A percentile compares a stretch with the other conserved stretches of the same genome.
Evolutionary conservation across 2,797 vertebrate genomes (phyloP).

Genomic region (Onychomys torridus): DNA sequence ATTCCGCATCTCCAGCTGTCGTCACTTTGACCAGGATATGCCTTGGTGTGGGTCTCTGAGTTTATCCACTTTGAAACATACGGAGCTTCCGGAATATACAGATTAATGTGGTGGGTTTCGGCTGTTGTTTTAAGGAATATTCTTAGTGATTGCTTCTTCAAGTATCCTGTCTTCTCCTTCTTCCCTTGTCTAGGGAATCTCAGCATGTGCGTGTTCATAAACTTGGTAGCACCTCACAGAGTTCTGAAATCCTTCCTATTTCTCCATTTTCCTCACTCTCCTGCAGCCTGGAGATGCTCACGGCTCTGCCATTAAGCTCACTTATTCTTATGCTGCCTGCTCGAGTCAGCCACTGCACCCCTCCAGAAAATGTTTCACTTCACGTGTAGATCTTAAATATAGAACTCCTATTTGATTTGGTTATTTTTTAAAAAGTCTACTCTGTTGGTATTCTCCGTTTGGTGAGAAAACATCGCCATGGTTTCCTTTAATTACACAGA

Average conservation of each 20-base stretch:
- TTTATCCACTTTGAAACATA: not conserved
- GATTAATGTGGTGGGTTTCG: not conserved
- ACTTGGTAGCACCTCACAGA: not conserved
- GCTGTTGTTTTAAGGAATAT: not conserved
- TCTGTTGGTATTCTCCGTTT: not conserved
- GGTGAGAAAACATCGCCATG: not conserved
- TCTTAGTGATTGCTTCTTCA: not conserved
- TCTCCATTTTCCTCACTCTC: not conserved
- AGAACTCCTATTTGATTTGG: conserved; percentile 11
- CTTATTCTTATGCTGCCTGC: not conserved
- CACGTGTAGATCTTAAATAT: not conserved
- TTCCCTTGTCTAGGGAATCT: not conserved
- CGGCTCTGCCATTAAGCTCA: not conserved
- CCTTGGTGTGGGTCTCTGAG: not conserved
- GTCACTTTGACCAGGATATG: not conserved
- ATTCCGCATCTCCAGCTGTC: not conserved
- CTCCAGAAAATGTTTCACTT: not conserved
- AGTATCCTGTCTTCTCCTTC: not conserved
- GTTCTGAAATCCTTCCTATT: not conserved
- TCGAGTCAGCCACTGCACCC: not conserved
- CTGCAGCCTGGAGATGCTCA: not conserved
- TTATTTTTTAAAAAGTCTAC: not conserved
- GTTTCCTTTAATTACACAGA: not conserved
- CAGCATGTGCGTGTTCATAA: rapidly evolving
- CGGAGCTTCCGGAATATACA: not conserved